Evolutionary conservation across 92 coral and sea anemone genomes (phyloP), one percentile per base, ranked within the genome.

Genomic region (Ricordea florida): DNA sequence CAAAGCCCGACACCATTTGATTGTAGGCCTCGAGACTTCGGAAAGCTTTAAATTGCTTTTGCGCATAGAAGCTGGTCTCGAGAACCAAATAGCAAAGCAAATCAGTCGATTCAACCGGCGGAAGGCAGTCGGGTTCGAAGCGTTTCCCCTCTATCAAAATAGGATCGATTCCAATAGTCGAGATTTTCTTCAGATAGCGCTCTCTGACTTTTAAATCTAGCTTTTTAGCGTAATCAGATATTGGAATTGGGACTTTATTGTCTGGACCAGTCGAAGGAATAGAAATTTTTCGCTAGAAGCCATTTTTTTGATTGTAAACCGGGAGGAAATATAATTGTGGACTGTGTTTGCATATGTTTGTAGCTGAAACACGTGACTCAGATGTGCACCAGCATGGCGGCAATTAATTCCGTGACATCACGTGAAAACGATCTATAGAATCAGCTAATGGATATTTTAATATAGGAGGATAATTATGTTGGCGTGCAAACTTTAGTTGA

Each of bases 71-170:
- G 46, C 82, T 82, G 8, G 88, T 82, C 26, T 83, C 84, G 15
- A 75, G 35, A 59, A 83, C n/a, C 72, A 83, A 57, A 38, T 57
- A 82, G 15, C 66, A 81, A 34, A 71, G 57, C 16, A 82, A 15
- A 82, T 82, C 88, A 15, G 83, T 75, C 21, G 83, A 63, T 61
- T 82, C 88, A 22, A 82, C 78, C 9, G 88, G 88, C n/a, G 88
- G 88, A 15, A 82, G 76, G 45, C 87, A 82, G 37, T 82, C 87
- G n/a, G 82, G 62, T 1, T 42, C 34, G 43, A 82, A 38, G 61
- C 47, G 56, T 57, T 67, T 67, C 59, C 57, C 74, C 60, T 57
- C 63, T 31, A 57, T 31, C 63, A 57, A 57, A 10, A n/a, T 24
- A 28, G 61, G 61, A 53, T 53, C 23, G 61, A 53, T 53, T 56